phyloP scores from a whole-genome alignment of 2,113 vertebrate genomes.

The Glaucidium brasilianum region DNA sequence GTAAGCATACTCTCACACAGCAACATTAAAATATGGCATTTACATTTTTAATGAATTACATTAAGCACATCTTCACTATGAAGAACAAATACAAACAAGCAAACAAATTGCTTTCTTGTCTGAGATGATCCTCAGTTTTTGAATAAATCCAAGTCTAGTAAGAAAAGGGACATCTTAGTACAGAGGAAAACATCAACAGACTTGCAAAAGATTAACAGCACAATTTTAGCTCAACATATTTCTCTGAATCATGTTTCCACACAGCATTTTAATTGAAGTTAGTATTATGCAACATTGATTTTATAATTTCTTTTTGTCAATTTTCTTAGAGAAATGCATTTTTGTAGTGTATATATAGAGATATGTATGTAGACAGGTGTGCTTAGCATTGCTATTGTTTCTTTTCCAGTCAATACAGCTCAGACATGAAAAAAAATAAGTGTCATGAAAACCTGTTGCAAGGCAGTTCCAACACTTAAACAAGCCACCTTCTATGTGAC shows the following conservation, averaged over 20 bases:
- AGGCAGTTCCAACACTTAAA: background rate
- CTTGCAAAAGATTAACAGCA: background rate
- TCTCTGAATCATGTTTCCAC: background rate
- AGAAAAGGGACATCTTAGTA: background rate
- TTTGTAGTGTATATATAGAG: background rate
- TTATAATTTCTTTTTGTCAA: background rate
- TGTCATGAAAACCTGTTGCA: background rate
- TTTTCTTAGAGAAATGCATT: background rate
- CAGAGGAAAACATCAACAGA: background rate
- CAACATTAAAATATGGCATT: background rate
- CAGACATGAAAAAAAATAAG: background rate
- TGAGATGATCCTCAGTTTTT: background rate
- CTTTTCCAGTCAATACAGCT: background rate
- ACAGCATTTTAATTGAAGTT: background rate
- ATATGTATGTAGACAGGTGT: rapidly evolving
- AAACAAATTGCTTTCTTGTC: background rate
- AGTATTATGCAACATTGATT: background rate
- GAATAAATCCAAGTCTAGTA: background rate
- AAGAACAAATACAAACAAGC: background rate
- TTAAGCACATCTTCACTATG: background rate
- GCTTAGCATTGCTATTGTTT: background rate
- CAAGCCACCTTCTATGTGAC: background rate
- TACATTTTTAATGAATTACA: background rate
- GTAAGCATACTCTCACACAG: background rate
- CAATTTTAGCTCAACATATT: background rate